Evolutionary conservation across 1,140 invertebrate species (phyloP).

Genomic region (Trichonephila clavata): DNA sequence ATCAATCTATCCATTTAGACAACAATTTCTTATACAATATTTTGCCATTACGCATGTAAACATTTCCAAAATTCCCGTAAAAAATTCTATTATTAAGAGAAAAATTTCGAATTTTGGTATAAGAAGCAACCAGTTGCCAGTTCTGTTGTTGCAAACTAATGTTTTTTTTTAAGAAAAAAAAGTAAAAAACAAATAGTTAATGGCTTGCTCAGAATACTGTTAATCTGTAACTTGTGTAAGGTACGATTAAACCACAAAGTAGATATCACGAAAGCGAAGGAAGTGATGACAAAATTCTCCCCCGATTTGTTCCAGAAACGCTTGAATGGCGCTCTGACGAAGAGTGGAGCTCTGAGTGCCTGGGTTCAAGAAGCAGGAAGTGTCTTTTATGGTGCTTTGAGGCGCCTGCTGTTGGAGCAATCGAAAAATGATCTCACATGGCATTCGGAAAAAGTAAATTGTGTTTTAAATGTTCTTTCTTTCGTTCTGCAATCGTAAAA

Average conservation of each 20-base stretch:
- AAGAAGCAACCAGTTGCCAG: no score
- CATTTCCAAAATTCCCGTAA: no score
- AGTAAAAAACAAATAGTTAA: no score
- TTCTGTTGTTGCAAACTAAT: no score
- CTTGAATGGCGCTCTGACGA: background rate
- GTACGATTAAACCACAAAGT: background rate
- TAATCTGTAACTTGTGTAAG: no score
- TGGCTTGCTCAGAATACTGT: no score
- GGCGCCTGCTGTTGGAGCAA: background rate
- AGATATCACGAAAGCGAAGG: constrained; percentile 1
- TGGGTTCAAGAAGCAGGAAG: constrained; percentile 26
- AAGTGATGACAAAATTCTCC: background rate
- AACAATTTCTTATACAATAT: no score
- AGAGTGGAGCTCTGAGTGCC: background rate
- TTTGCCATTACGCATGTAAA: no score
- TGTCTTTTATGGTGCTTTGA: background rate
- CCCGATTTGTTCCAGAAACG: background rate
- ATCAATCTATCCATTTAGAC: no score
- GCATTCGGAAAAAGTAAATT: background rate
- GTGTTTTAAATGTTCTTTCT: constrained; percentile 2
- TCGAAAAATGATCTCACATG: background rate
- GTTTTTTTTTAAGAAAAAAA: no score
- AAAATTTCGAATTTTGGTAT: no score
- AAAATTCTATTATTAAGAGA: no score
- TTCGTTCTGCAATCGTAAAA: background rate